Evolutionary conservation across 2,113 vertebrate species (phyloP), one percentile per base, ranked within the genome.

Genomic region (Ictalurus furcatus): DNA sequence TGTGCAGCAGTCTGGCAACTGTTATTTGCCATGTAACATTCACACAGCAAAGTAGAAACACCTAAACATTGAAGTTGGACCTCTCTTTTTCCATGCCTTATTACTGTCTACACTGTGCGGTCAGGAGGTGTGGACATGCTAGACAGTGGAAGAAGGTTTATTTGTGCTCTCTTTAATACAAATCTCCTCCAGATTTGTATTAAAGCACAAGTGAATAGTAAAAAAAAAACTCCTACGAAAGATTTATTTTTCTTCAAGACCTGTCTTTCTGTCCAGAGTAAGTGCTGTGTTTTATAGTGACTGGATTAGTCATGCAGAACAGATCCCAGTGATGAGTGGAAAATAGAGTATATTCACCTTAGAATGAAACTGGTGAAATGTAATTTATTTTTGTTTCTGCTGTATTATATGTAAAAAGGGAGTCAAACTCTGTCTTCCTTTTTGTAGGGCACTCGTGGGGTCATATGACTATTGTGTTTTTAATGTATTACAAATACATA

Each of bases 211-310:
- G 78, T 65, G 69, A n/a, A 67, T 2, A n/a, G 28, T 28, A 21
- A n/a, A 67, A 48, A 44, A 67, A 48, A 67, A 13, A 67, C 40
- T 56, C 13, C 85, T 86, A 34, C 90, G 44, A 83, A 91, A 93
- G 30, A 90, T 61, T 44, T 67, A 52, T 85, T 82, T 88, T 80
- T 82, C 25, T 23, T 63, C 19, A 1, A 59, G 21, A 12, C 7
- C 48, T n/a, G 21, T 76, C 23, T 74, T 74, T 86, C 71, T 76
- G 71, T 52, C 34, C 52, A 25, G 80, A 52, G 37, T 56, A 58
- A 2, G 67, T 40, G n/a, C 40, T 86, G n/a, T 54, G 56, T 84
- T 90, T 76, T 13, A 87, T 58, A 58, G 28, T 16, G 21, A 37
- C 40, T 81, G 40, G 37, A 65, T 87, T 87, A 80, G 86, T 65